Evolutionary conservation across 1,140 invertebrate genomes (phyloP), one percentile per base, ranked within the genome.

Genomic region (Protaetia brevitarsis): DNA sequence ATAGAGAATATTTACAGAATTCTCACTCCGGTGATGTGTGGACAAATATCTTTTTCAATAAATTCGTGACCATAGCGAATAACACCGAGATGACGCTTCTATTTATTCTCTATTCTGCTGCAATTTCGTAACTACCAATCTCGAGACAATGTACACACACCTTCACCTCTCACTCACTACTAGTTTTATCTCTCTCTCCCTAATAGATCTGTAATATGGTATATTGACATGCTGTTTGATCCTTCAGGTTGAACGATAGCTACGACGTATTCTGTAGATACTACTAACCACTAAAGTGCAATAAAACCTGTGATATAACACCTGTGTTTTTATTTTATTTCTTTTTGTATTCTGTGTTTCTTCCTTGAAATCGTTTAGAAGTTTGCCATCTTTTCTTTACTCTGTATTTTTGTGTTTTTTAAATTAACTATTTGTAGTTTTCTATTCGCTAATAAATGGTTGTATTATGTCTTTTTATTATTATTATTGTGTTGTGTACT

Each of bases 301-400:
- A 74, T 74, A 73, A 71, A 70, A 72, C 69, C 70, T 72, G 72
- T 73, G 71, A 73, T 72, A 71, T 67, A 70, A 51, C 34, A 62
- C 69, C 68, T 69, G 68, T 69, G 61, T 30, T 66, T 36, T 31
- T 65, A 51, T 63, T 56, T 41, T 31, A 69, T 67, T 71, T 65
- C 65, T 61, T 63, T 65, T 67, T 69, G 61, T 7, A 66, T 64
- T 63, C 23, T n/a, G n/a, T 63, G 10, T 68, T 64, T 63, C 23
- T n/a, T 11, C 1, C 13, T 34, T 64, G 57, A 23, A 45, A 13
- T 68, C 64, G 41, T 62, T 58, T 66, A 59, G 26, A 58, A 37
- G 13, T 58, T 66, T n/a, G 13, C 1, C 13, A 11, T 64, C 58
- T 13, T 58, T 21, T 68, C 64, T 31, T 62, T 58, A 65, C 63